These are phyloP conservation scores for Malacosoma neustria DNA, from an alignment of 2,888 invertebrate species.

Conservation along the genomic window DNA sequence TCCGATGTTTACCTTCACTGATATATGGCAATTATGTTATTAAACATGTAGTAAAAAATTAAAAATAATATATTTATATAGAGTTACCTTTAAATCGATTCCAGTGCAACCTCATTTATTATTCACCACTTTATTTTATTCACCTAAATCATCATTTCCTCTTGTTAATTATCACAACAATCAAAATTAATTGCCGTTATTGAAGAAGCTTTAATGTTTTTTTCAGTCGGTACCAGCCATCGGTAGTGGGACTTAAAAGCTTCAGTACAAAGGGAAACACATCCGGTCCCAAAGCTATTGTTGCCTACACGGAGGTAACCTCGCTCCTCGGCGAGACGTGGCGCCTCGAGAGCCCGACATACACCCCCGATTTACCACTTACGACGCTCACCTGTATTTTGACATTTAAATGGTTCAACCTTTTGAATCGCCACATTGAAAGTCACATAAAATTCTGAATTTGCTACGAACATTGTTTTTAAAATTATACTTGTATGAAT, in stretches of 20 bases:
- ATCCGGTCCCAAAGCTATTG: constrained; percentile 43
- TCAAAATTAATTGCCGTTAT: too few species aligned
- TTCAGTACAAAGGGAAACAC: constrained; percentile 40
- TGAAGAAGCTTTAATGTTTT: too few species aligned
- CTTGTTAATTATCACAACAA: too few species aligned
- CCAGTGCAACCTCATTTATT: too few species aligned
- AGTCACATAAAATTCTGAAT: neutral
- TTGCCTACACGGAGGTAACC: constrained; percentile 13
- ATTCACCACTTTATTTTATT: too few species aligned
- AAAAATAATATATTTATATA: too few species aligned
- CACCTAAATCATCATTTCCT: too few species aligned
- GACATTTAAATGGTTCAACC: neutral
- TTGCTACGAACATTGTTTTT: constrained; percentile 2
- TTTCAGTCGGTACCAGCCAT: constrained; percentile 28
- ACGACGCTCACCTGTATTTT: neutral
- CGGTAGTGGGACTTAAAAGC: constrained; percentile 44
- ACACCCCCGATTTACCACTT: constrained; percentile 2
- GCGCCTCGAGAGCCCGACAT: neutral
- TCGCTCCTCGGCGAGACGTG: constrained; percentile 2
- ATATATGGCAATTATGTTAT: too few species aligned
- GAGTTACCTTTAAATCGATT: too few species aligned
- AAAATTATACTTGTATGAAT: constrained; percentile 6
- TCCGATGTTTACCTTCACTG: too few species aligned
- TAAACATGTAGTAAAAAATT: too few species aligned
- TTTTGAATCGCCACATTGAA: neutral